Base-by-base conservation (phyloP, 1,140 invertebrate species). In the Magallana ariakensis region DNA sequence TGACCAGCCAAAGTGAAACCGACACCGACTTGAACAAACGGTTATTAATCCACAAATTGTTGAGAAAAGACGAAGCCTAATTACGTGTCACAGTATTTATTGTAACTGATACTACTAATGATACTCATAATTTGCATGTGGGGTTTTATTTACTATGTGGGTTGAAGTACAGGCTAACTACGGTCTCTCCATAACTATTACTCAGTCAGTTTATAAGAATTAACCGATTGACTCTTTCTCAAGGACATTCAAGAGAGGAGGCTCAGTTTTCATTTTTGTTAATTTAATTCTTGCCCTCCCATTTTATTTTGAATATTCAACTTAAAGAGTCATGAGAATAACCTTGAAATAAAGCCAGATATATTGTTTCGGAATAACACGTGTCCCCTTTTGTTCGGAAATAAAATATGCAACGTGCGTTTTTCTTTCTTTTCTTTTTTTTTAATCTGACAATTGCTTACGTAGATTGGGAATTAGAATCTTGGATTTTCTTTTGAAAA, bases 121-220 rank as follows among this genome's bases (percentile, higher is more conserved):
- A 75, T 75, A 75, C 33, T 75, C 66, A 75, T 11, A 75, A 75
- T 46, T 75, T 75, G 22, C 33, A 75, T 75, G 66, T 75, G 19
- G 66, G 66, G 9, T 75, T 75, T n/a, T 75, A 75, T 75, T 75
- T 75, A 22, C 22, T 26, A 75, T 33, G 66, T 75, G 22, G 66
- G 22, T 26, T 75, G 66, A 33, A 75, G 66, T 26, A 75, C 22
- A 75, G 11, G 9, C 7, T 22, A 46, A 46, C 33, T 46, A 46
- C 3, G 33, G 33, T 46, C 33, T 46, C 33, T 4, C 33, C 33
- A 46, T 2, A 46, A 46, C 33, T 46, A 46, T 46, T 46, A 46
- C 33, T 46, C 33, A 46, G 33, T 46, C 33, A 46, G 33, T 46
- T 46, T 46, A 46, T 46, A 46, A 46, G 33, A 46, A 46, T 4